A percentile compares a stretch with the other conserved stretches of the same genome.
These are phyloP conservation scores for Cheilosia scutellata DNA, from an alignment of 2,888 invertebrate species.

Conservation along the genomic window DNA sequence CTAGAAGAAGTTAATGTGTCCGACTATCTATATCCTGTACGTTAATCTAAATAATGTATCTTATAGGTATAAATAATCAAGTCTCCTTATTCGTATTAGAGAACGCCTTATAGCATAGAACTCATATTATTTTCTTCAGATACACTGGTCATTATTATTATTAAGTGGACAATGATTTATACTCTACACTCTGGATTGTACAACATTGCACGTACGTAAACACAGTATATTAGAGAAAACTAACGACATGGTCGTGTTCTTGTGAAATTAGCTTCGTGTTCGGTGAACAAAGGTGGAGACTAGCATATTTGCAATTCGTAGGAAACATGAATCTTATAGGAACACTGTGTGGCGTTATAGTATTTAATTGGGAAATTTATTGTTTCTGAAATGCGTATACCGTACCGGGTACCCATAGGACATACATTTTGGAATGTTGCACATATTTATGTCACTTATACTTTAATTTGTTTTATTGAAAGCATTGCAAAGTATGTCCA, in stretches of 20 bases:
- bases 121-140: slow-evolving; percentile 22
- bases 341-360: slow-evolving; percentile 13
- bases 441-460: too few species aligned
- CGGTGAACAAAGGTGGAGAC: slow-evolving; percentile 54
- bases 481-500: too few species aligned
- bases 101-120: slow-evolving; percentile 28
- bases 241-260: slow-evolving; percentile 56
- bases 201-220: slow-evolving; percentile 30
- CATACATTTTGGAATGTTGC: not conserved
- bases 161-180: slow-evolving; percentile 63
- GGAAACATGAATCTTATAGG: slow-evolving; percentile 38
- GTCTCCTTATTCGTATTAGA: slow-evolving; percentile 34
- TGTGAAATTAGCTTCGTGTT: slow-evolving; percentile 58
- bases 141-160: slow-evolving; percentile 42
- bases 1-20: too few species aligned
- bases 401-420: not conserved
- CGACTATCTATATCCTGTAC: too few species aligned
- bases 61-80: slow-evolving; percentile 37
- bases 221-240: slow-evolving; percentile 11
- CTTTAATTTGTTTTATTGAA: too few species aligned
- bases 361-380: slow-evolving; percentile 35
- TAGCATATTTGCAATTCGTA: slow-evolving; percentile 30
- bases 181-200: not conserved
- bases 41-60: too few species aligned
- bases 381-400: slow-evolving; percentile 12